Base-by-base conservation (phyloP, 2,113 vertebrate genomes). In the Pseudorhombus dupliciocellatus region DNA sequence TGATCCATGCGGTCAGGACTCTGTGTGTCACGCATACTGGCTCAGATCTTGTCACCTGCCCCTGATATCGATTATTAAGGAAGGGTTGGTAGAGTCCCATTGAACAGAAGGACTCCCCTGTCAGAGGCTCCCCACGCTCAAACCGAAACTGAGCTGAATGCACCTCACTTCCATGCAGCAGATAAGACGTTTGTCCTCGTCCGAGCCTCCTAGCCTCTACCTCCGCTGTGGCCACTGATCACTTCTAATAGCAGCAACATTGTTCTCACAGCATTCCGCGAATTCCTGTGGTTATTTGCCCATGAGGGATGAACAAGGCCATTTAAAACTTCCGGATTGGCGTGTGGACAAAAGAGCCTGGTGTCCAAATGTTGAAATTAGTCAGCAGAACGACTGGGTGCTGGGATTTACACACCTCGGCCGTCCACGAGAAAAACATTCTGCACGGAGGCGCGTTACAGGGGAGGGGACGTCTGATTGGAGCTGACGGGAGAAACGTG, bases 211-310 rank as follows among this genome's bases (percentile, higher is more conserved):
- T 7, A 16, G 42, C 48, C 18, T 50, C n/a, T 4, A 50, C 42
- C 30, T 34, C 62, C 62, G 61, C 73, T 76, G 74, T 73, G 73
- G 73, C 58, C 57, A 61, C 75, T 67, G 76, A 85, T 86, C 37
- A 58, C 80, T 78, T 84, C 60, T 80, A 85, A 82, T 86, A 85
- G 80, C 79, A 74, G 76, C 85, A 83, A 88, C 81, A 74, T 84
- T 89, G 84, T 90, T 90, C 86, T 80, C 77, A 62, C 69, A 11
- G 75, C 87, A 91, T 93, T 92, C 87, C 61, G 71, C 30, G 57
- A 22, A 92, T 93, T 88, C 90, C 85, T 89, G 90, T 63, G 88
- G 90, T 75, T 90, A 88, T 91, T 89, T 88, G 66, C 80, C 73
- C 71, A 67, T 80, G 85, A 84, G 77, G 73, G 81, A 91, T 86